Percentiles rank a stretch among this genome's conserved stretches.
These are phyloP conservation scores for Salvelinus alpinus DNA, from an alignment of 2,113 vertebrate genomes.

Conservation along the genomic window DNA sequence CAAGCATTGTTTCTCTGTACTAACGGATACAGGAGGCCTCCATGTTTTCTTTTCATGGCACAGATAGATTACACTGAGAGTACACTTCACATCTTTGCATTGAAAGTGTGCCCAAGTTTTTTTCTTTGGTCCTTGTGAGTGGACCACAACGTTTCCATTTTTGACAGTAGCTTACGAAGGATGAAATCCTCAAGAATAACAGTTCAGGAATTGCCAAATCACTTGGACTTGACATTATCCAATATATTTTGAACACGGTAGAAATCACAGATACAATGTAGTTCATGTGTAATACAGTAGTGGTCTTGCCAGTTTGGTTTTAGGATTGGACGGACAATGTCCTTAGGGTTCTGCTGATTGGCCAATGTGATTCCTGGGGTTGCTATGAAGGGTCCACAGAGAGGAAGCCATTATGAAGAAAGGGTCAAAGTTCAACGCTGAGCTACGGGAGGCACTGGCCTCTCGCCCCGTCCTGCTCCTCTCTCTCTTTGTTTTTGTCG, in stretches of 20 bases:
- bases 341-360: constrained; percentile 16
- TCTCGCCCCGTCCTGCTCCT: background rate
- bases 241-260: background rate
- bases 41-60: constrained; percentile 81
- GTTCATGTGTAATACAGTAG: background rate
- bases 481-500: background rate
- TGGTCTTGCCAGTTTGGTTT: background rate
- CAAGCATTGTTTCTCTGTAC: constrained; percentile 85
- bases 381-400: constrained; percentile 17
- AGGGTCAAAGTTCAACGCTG: constrained; percentile 23
- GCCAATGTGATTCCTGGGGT: constrained; percentile 24
- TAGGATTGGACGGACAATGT: background rate
- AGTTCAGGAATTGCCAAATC: background rate
- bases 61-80: constrained; percentile 82
- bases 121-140: background rate
- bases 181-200: background rate
- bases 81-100: constrained; percentile 77
- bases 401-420: constrained; percentile 39
- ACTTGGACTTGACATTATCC: background rate
- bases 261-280: background rate
- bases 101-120: constrained; percentile 71
- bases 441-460: background rate
- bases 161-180: background rate
- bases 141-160: background rate
- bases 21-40: constrained; percentile 81